Base-by-base conservation (phyloP, 2,888 invertebrate species). In the Drosophila anomalipes region DNA sequence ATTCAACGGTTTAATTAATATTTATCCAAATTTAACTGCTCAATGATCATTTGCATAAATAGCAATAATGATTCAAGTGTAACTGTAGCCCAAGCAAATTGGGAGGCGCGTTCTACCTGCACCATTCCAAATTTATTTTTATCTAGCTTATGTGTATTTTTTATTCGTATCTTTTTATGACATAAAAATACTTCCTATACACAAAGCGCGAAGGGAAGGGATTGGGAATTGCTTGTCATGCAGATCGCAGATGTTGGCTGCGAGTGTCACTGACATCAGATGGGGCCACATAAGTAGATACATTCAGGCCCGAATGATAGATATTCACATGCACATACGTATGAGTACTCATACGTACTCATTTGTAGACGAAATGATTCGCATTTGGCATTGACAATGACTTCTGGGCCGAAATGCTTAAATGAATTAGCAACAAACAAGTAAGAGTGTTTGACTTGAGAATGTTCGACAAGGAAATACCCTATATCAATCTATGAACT, bases 331-430 rank as follows among this genome's bases (percentile, higher is more conserved):
- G 67, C 65, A 62, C 47, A 67, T 47, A 54, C 19, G 35, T 6
- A 22, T 35, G 41, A 39, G 35, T 47, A 28, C 22, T n/a, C 41
- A n/a, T 54, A 64, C 57, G 44, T 58, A 68, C 52, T 71, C 73
- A 72, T 75, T 73, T 75, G 82, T 72, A 64, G 73, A 86, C 75
- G 28, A 89, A 89, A 73, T 76, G 82, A 79, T 87, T 87, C 88
- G 88, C 84, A 79, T 76, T 84, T 87, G 89, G 91, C 87, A 90
- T 91, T 87, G 87, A 83, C 87, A 87, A 83, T 87, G 91, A 90
- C 79, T 90, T 84, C 83, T 58, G 69, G 67, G 61, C 70, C 68
- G 58, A 63, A 87, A 78, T 62, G 65, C 66, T 54, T 37, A 69
- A 83, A 75, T 63, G n/a, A 83, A 76, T 66, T 32, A 62, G 14